Evolutionary conservation across 2,888 invertebrate genomes (phyloP), one percentile per base, ranked within the genome.

Genomic region (Creontiades dilutus): DNA sequence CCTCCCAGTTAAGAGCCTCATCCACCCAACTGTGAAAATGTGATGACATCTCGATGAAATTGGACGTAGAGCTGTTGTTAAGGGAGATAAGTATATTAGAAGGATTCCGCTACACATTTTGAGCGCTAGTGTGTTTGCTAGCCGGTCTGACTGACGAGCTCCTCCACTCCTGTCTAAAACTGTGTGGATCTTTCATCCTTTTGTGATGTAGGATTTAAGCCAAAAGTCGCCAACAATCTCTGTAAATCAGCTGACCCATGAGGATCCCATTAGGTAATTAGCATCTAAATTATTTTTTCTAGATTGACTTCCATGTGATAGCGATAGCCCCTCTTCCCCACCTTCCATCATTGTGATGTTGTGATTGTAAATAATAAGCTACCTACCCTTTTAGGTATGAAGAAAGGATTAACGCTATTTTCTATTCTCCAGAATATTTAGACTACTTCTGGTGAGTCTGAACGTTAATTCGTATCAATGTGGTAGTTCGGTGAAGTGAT

Each of bases 351-450:
- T 75, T 19, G 23, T 28, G 37, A 78, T 78, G 46, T 78, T 78
- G 5, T 82, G 55, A 82, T 48, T 82, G 82, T 82, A 82, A 82
- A 82, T 82, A 82, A 82, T 82, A 52, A 37, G 52, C 82, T 52
- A 82, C 1, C 82, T 52, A 82, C 1, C 19, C 23, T 82, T 52
- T 82, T 52, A 82, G 55, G 23, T 52, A 48, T 23, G 78, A 78
- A 16, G 78, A 46, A 28, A n/a, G 28, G 37, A 46, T 12, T 52
- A 19, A 46, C 19, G 9, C 19, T 52, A 81, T 82, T 19, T 82
- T 78, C 1, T 78, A 78, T 46, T 78, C 78, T 47, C 16, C 78
- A n/a, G 28, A 4, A 46, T 78, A 19, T 78, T 78, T 1, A 1
- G 78, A 78, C n/a, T 78, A 46, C 23, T 4, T 23, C 27, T 0